These are phyloP conservation scores for Cistogaster globosa DNA, from an alignment of 2,888 invertebrate genomes.

Conservation along the genomic window DNA sequence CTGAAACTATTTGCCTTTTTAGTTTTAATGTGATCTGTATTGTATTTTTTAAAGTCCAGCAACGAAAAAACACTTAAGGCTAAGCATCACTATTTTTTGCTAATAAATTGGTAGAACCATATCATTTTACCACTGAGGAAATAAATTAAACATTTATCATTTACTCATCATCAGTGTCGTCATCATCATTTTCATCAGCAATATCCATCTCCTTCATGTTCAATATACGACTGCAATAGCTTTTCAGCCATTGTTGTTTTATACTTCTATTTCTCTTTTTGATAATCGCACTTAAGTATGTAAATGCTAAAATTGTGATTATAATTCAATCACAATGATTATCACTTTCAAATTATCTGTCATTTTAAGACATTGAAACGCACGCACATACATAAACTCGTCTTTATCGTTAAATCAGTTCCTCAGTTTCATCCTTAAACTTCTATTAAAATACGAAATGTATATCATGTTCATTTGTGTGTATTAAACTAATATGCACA, in stretches of 20 bases:
- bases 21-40: too few relatives aligned
- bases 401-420: slow-evolving; percentile 17
- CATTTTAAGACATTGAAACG: slow-evolving; percentile 29
- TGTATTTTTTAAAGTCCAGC: too few relatives aligned
- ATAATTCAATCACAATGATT: slow-evolving; percentile 50
- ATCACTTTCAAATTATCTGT: slow-evolving; percentile 54
- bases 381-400: not conserved
- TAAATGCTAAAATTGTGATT: slow-evolving; percentile 39
- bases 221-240: slow-evolving; percentile 25
- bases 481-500: not conserved
- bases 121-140: slow-evolving; percentile 20
- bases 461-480: not conserved
- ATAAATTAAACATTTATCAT: slow-evolving; percentile 44
- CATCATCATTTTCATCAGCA: not conserved
- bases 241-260: slow-evolving; percentile 1
- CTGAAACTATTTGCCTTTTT: too few relatives aligned
- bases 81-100: too few relatives aligned
- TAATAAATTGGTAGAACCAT: not conserved
- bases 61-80: too few relatives aligned
- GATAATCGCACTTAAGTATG: slow-evolving; percentile 33
- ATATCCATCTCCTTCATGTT: slow-evolving; percentile 16
- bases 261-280: slow-evolving; percentile 6
- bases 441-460: not conserved
- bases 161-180: slow-evolving; percentile 18
- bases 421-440: slow-evolving; percentile 5